These are phyloP conservation scores for Sebastes minor DNA, from an alignment of 2,797 vertebrate species.

Conservation along the genomic window DNA sequence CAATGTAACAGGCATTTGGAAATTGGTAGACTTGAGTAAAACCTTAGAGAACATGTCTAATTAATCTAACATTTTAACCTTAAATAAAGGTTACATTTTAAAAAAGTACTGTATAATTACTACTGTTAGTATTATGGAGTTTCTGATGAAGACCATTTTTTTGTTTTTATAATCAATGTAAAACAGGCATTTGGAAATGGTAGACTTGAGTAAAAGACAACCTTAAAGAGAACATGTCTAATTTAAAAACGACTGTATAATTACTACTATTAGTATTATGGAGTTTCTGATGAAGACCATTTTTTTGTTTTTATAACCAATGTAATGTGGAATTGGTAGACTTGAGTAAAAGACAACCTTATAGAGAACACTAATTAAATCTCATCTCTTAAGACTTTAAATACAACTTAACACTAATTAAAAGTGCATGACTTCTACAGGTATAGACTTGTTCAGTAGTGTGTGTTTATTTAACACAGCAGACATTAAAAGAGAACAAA, in stretches of 20 bases:
- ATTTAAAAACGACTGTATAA: not conserved
- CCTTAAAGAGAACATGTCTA: no score
- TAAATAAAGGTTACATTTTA: not conserved
- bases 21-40: no score
- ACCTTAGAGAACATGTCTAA: no score
- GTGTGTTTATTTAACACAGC: not conserved
- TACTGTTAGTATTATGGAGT: not conserved
- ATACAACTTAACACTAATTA: not conserved
- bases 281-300: not conserved
- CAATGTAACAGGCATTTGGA: not conserved
- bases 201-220: no score
- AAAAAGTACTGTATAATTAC: not conserved
- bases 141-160: not conserved
- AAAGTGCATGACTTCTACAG: not conserved
- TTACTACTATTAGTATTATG: not conserved
- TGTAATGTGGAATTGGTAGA: not conserved
- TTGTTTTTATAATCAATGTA: not conserved
- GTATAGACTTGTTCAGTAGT: not conserved
- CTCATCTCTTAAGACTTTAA: not conserved
- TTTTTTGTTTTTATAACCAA: not conserved
- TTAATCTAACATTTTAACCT: not conserved
- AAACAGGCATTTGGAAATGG: not conserved
- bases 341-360: no score
- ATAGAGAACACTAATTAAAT: not conserved
- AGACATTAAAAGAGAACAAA: slow-evolving; percentile 31